Evolutionary conservation across 2,113 vertebrate species (phyloP), one percentile per base, ranked within the genome.

Genomic region (Anarhynchus alexandrinus): DNA sequence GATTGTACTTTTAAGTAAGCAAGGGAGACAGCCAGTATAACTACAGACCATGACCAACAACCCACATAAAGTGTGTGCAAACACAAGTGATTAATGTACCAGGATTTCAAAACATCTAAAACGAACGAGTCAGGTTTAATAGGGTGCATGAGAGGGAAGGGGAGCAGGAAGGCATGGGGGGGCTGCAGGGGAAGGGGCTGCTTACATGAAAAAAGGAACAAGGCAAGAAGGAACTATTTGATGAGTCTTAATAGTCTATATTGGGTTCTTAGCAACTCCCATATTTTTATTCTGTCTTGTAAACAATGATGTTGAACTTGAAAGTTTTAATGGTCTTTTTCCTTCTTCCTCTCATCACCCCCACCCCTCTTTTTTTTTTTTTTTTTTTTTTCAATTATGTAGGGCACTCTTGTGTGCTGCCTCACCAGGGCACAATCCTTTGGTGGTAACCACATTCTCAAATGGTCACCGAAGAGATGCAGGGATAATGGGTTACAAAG

Each of bases 1-100:
- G 98, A 98, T 98, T 98, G 97, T 98, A 98, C 98, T 98, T 98
- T 98, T 98, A 98, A 98, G 97, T 97, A 98, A 98, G 98, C 98
- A 97, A 97, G 97, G 92, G 98, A 98, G 98, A 98, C 98, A 98
- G 97, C 93, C 95, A 97, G 92, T 97, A 95, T 97, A 98, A 98
- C 98, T 97, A 98, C 97, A 96, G 96, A 98, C 97, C 98, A 96
- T 98, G 98, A 98, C 98, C 98, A 98, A 97, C 98, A 97, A 97
- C 98, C 96, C 96, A 96, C 97, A 96, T 97, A 98, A 98, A 98
- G 79, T 77, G 94, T 98, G 98, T 97, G 98, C 97, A 98, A 97
- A 98, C 98, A 98, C 97, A 95, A 97, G 96, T 98, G 98, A 98
- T 98, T 98, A 98, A 98, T 97, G 97, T 97, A 96, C 97, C 97